Percentiles rank a stretch among this genome's conserved stretches.
phyloP scores from a whole-genome alignment of 2,888 invertebrate genomes.

The Rhagophthalmus giganteus region DNA sequence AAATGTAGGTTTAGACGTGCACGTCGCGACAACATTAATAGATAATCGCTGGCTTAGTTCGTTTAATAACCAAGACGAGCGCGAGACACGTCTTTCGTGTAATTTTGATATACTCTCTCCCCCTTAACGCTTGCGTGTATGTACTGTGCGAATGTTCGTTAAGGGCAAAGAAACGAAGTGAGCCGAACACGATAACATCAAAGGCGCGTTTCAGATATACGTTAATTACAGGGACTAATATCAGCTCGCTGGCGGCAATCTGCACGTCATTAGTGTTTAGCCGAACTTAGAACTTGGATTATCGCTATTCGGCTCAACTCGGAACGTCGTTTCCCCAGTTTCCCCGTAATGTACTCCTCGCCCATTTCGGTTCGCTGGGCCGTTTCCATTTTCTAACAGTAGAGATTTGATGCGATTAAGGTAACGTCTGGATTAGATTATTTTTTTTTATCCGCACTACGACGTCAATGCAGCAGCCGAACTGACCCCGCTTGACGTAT shows the following conservation, averaged over 20 bases:
- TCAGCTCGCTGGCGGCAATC: slow-evolving; percentile 46
- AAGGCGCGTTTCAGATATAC: slow-evolving; percentile 41
- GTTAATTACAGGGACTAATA: slow-evolving; percentile 47
- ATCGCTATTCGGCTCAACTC: slow-evolving; percentile 31
- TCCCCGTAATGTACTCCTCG: background rate
- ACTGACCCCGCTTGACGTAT: too few species aligned
- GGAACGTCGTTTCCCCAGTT: background rate
- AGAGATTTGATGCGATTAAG: background rate
- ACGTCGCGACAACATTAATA: too few species aligned
- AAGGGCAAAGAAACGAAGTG: slow-evolving; percentile 20
- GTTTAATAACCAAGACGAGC: too few species aligned
- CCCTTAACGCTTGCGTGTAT: too few species aligned
- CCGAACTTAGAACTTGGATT: slow-evolving; percentile 40
- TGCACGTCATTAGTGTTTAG: slow-evolving; percentile 48
- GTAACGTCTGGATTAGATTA: background rate
- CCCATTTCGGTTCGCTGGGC: background rate
- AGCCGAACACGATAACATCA: slow-evolving; percentile 28
- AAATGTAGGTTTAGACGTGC: too few species aligned
- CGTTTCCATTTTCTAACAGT: too few species aligned
- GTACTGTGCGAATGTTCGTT: slow-evolving; percentile 7
- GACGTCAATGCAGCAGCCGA: slow-evolving; percentile 6
- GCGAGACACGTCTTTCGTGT: too few species aligned
- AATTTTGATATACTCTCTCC: too few species aligned
- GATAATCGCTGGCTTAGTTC: too few species aligned
- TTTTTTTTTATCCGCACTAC: background rate